Conservation (phyloP, 2,113 vertebrate genomes). For the Setophaga coronata region DNA sequence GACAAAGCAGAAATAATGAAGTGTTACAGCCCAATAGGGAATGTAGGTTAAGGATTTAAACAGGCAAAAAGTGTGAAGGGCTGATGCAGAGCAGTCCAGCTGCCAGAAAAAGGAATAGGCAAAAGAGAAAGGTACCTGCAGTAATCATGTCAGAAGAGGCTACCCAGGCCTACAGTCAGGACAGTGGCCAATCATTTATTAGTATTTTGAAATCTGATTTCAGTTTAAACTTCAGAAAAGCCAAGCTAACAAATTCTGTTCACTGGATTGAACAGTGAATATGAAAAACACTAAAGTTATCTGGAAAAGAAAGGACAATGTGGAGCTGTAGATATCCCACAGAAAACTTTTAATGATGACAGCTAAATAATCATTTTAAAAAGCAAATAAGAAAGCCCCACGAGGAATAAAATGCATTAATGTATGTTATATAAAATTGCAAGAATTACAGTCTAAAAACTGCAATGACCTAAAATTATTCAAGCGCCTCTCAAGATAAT, state of each 20-base stretch:
- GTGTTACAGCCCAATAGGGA: background rate
- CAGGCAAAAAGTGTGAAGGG: background rate
- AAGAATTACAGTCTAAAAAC: background rate
- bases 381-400: background rate
- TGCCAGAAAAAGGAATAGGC: background rate
- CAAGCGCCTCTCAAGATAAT: background rate
- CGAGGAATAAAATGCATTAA: background rate
- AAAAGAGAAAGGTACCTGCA: background rate
- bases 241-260: background rate
- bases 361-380: background rate
- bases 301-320: background rate
- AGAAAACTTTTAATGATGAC: background rate
- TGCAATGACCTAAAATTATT: background rate
- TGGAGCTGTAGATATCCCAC: background rate
- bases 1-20: conserved; percentile 35
- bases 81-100: background rate
- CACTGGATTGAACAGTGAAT: background rate
- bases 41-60: conserved; percentile 41
- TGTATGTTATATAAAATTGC: background rate
- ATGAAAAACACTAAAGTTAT: background rate
- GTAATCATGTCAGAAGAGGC: background rate
- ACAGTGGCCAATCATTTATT: background rate
- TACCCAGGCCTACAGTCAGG: background rate
- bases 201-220: background rate
- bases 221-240: background rate